Base-by-base conservation (phyloP, 2,797 vertebrate genomes). In the Coluber constrictor region DNA sequence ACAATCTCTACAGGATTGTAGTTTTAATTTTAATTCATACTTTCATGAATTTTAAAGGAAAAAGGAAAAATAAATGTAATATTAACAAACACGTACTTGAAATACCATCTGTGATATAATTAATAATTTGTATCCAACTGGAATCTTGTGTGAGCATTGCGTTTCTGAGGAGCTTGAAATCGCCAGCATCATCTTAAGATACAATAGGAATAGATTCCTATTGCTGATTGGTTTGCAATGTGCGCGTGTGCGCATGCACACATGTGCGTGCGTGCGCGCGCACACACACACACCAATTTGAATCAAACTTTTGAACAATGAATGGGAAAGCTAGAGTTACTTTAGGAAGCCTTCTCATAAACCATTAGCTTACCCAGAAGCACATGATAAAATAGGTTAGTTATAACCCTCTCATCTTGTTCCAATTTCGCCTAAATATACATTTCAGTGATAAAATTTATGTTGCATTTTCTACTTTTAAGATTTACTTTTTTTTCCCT, bases 391-490 rank as follows among this genome's bases (percentile, higher is more conserved):
- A 90, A 70, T 47, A 66, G 25, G 89, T 89, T 54, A 12, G 94
- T 94, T n/a, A 55, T 25, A 95, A 16, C 4, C 0, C 0, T 89
- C 88, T 92, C 2, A 88, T 88, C 63, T n/a, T 92, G 13, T 87
- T 94, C 55, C 74, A 94, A 86, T 90, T 60, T 51, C 94, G 10
- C 54, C 93, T 27, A 55, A 61, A 91, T 12, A 47, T 43, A 27
- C 37, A 92, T 47, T 12, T 90, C 23, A 90, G 20, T 27, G 25
- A 88, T 56, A 90, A 95, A 93, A 94, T 89, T 70, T 87, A 93
- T 86, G 74, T 43, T 87, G 55, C 7, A 4, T 92, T 83, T 86
- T 92, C n/a, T 15, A 86, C 87, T 63, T 92, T 66, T 0, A 0
- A 47, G 70, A 79, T 8, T 59, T 89, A 61, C 63, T 95, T 95